phyloP scores from a whole-genome alignment of 2,113 vertebrate species.

The Motacilla tschutschensis region DNA sequence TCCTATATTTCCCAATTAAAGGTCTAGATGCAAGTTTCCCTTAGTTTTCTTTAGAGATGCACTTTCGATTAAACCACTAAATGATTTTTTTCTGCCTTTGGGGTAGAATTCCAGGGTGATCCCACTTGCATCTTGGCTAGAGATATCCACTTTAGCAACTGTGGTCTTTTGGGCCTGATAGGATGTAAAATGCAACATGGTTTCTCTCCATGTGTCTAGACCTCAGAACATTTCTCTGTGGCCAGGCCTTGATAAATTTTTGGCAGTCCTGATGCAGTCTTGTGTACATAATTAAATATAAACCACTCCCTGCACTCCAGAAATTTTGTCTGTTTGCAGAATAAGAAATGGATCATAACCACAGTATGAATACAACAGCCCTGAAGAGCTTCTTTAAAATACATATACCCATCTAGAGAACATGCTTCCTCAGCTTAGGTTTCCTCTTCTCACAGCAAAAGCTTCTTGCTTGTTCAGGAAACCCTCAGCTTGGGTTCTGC shows the following conservation, averaged over 20 bases:
- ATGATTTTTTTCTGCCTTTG: neutral
- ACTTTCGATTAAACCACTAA: neutral
- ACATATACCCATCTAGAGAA: neutral
- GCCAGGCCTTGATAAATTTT: neutral
- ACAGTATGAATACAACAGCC: neutral
- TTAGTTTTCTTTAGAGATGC: neutral
- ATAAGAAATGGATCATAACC: neutral
- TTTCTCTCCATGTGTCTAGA: neutral
- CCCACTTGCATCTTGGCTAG: neutral
- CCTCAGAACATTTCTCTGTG: neutral
- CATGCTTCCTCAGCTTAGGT: neutral
- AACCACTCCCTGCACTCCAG: rapidly evolving
- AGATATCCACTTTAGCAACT: neutral
- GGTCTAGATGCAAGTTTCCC: neutral
- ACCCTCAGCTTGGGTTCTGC: neutral
- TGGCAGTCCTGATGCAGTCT: neutral
- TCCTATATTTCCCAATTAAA: neutral
- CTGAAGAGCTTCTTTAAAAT: neutral
- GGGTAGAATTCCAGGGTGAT: neutral
- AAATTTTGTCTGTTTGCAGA: neutral
- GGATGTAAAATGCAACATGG: neutral
- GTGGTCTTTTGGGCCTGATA: neutral
- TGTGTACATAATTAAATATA: neutral
- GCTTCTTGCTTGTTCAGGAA: neutral
- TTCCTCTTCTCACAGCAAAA: neutral